Conservation (phyloP, 2,113 vertebrate species). For the Corvus cornix region DNA sequence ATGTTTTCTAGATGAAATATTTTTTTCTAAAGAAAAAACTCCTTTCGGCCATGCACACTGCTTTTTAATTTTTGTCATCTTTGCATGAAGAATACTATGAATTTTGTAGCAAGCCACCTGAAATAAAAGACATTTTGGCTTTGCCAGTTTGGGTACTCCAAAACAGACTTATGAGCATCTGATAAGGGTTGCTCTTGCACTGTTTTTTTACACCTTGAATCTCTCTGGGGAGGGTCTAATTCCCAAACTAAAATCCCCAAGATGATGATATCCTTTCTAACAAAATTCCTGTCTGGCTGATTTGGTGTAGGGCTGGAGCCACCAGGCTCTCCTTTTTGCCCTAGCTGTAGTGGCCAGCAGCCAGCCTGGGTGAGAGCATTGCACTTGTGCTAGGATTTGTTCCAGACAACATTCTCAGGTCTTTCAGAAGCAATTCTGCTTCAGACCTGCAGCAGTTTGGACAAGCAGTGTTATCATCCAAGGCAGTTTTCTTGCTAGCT, state of each 20-base stretch:
- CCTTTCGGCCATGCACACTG: not conserved
- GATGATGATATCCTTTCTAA: not conserved
- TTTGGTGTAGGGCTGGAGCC: slow-evolving; percentile 7
- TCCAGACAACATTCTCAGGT: not conserved
- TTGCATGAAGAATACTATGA: not conserved
- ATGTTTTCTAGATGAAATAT: not conserved
- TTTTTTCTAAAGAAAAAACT: not conserved
- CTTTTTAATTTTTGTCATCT: not conserved
- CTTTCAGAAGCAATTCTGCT: not conserved
- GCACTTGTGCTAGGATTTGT: not conserved
- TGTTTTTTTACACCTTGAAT: slow-evolving; percentile 20
- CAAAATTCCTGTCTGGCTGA: not conserved
- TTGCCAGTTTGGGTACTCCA: not conserved
- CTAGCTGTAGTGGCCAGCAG: not conserved
- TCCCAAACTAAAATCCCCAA: slow-evolving; percentile 2
- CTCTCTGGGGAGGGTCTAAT: not conserved
- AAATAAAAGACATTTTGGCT: not conserved
- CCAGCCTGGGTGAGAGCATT: not conserved
- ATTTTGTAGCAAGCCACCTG: not conserved
- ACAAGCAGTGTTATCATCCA: not conserved
- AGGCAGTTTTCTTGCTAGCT: not conserved
- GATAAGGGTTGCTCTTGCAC: not conserved
- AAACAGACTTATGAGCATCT: not conserved
- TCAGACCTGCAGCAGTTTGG: not conserved
- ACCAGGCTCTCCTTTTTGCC: not conserved